Base-by-base conservation (phyloP, 2,797 vertebrate species). In the Leptoclinus maculatus region DNA sequence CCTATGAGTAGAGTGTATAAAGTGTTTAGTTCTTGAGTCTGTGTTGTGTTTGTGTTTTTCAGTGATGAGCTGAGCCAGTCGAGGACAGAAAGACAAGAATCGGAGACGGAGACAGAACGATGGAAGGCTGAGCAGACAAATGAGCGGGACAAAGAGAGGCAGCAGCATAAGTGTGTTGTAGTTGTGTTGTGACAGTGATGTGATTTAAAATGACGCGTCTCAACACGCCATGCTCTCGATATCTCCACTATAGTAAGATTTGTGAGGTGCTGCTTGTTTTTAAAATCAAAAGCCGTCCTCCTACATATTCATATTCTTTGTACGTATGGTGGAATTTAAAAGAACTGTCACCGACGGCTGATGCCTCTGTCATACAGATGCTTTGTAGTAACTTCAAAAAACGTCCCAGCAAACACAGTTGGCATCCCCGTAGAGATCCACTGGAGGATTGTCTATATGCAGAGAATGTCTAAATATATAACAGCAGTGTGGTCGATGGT, bases 41-140 rank as follows among this genome's bases (percentile, higher is more conserved):
- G n/a, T 59, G 29, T 29, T 29, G 7, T 83, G 63, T 77, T 66
- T 82, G 39, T 85, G 53, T 71, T 94, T 25, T 38, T 60, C 74
- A 96, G 95, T 39, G 78, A 91, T 68, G 95, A 96, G 63, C 49
- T 96, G 45, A 93, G 85, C 67, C 92, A 91, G 81, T 66, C 96
- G 71, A 93, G 88, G 29, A 84, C 86, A 63, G 92, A 93, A 49
- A 96, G 92, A 83, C 85, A 95, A 5, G 87, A 95, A 53, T 12
- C 94, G 59, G 88, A 94, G 68, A 91, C 90, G 82, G 92, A 95
- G 62, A 87, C 94, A 12, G 92, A 95, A 45, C 88, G 53, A 10
- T 71, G 92, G 74, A 93, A 93, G 81, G 68, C 65, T 34, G 85
- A 92, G 58, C 89, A 93, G 76, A 92, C 81, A 1, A 71, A 74